phyloP scores from a whole-genome alignment of 2,797 vertebrate species.

The Hafferia zeledoni region DNA sequence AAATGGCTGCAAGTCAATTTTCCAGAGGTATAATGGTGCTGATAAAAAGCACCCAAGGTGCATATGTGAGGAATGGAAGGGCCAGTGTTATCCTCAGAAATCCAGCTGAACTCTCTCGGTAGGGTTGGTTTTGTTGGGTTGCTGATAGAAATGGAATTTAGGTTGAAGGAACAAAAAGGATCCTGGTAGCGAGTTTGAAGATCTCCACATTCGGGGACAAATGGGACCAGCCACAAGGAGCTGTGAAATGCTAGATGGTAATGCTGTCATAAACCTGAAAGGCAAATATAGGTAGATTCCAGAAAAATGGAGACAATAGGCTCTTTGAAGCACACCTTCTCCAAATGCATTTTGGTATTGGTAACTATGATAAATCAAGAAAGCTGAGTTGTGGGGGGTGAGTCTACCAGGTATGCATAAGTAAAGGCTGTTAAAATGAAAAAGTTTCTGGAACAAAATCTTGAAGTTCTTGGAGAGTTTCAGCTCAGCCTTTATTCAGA shows the following conservation, averaged over 20 bases:
- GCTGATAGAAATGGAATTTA: neutral
- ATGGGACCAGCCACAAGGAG: neutral
- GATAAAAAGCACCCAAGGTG: neutral
- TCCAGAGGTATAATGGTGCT: neutral
- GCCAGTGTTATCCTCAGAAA: neutral
- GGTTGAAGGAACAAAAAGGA: neutral
- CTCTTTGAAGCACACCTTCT: neutral
- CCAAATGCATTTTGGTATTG: neutral
- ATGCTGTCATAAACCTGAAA: neutral
- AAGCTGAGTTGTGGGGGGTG: neutral
- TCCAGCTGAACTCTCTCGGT: neutral
- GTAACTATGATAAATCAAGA: neutral
- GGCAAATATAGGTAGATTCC: neutral
- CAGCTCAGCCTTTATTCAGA: neutral
- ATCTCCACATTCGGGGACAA: fast-evolving
- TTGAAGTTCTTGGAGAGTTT: neutral
- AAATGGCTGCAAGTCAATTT: neutral
- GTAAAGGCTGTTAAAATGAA: neutral
- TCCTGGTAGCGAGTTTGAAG: neutral
- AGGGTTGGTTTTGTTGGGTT: neutral
- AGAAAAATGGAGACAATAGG: neutral
- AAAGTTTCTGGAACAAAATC: neutral
- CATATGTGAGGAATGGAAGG: neutral
- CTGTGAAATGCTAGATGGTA: neutral
- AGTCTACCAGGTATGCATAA: neutral